These are phyloP conservation scores for Microtus ochrogaster DNA, from an alignment of 2,113 vertebrate species.

Conservation along the genomic window DNA sequence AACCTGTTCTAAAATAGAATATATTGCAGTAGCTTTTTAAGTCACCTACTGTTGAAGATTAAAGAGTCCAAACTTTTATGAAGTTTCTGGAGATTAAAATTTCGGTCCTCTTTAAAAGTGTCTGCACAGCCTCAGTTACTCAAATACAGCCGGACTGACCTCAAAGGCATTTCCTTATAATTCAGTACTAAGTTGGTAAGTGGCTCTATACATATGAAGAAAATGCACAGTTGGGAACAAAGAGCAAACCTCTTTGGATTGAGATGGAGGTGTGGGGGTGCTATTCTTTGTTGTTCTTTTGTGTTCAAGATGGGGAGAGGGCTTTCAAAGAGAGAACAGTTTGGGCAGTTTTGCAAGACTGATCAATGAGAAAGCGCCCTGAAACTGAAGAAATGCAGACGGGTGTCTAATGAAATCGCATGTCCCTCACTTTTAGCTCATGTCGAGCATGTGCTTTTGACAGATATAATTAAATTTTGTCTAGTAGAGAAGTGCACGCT, in stretches of 20 bases:
- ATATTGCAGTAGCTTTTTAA: constrained; percentile 18
- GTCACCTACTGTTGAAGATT: constrained; percentile 24
- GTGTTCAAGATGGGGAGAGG: background rate
- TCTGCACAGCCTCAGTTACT: background rate
- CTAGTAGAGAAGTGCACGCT: constrained; percentile 15
- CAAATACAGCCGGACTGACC: background rate
- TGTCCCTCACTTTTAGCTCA: background rate
- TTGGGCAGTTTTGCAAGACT: background rate
- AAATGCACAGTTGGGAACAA: constrained; percentile 23
- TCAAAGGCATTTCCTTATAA: constrained; percentile 56
- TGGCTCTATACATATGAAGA: background rate
- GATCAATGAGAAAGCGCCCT: background rate
- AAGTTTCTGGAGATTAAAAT: constrained; percentile 53
- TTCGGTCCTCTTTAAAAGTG: background rate
- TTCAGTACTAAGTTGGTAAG: background rate
- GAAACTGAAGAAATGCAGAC: background rate
- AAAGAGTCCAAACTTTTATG: constrained; percentile 35
- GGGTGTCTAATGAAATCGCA: background rate
- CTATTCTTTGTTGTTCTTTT: background rate
- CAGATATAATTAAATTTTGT: constrained; percentile 46
- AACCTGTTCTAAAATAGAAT: constrained; percentile 49
- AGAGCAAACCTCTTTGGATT: constrained; percentile 1
- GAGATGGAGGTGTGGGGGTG: background rate
- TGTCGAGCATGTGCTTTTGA: constrained; percentile 36
- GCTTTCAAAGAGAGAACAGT: background rate